Evolutionary conservation across 2,113 vertebrate genomes (phyloP).

Genomic region (Peromyscus maniculatus): DNA sequence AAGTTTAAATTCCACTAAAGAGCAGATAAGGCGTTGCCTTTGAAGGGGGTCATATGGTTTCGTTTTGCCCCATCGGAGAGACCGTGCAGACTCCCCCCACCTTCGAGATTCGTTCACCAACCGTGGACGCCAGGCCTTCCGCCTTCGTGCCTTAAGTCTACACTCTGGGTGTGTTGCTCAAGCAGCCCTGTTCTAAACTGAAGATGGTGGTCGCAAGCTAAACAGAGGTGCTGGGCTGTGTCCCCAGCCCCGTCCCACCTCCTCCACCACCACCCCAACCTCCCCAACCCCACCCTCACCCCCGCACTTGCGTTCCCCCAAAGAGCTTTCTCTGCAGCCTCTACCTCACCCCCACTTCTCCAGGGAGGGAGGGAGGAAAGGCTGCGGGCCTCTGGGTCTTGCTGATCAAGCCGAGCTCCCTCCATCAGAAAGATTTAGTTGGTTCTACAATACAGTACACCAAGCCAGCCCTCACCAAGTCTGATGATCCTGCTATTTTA

Average conservation of each 20-base stretch:
- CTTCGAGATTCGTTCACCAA: background rate
- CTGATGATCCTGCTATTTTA: background rate
- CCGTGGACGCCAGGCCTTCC: background rate
- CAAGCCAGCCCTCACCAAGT: background rate
- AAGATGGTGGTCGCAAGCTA: background rate
- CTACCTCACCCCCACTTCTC: background rate
- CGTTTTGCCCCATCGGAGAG: constrained; percentile 81
- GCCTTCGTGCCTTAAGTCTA: background rate
- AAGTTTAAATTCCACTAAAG: constrained; percentile 65
- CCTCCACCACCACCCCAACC: too few relatives aligned
- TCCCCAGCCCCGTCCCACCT: too few relatives aligned
- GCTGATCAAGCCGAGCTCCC: background rate
- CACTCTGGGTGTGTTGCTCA: background rate
- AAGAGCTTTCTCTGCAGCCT: too few relatives aligned
- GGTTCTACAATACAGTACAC: background rate
- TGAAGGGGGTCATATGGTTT: constrained; percentile 86
- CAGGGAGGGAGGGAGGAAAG: background rate
- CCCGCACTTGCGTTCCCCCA: too few relatives aligned
- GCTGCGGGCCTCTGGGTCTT: background rate
- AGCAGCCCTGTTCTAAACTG: background rate
- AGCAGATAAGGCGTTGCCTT: constrained; percentile 83
- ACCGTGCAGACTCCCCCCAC: background rate
- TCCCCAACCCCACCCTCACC: too few relatives aligned
- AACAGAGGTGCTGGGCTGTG: background rate
- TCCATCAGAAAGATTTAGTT: background rate